A percentile compares a stretch with the other conserved stretches of the same genome.
These are phyloP conservation scores for Oncorhynchus gorbuscha DNA, from an alignment of 2,113 vertebrate genomes.

Conservation along the genomic window DNA sequence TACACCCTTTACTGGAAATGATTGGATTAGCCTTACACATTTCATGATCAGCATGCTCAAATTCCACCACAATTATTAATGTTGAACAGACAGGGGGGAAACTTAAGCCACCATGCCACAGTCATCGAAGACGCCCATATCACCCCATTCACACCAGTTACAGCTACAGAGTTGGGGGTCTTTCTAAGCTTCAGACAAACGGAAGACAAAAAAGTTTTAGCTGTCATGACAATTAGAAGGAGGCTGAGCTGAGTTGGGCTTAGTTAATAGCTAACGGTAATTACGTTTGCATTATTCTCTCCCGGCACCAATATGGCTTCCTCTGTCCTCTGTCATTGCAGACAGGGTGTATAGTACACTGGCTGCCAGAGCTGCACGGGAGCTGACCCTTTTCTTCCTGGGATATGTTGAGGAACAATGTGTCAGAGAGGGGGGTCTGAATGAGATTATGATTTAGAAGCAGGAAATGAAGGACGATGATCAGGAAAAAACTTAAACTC, in stretches of 20 bases:
- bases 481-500: neutral
- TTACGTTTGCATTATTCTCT: slow-evolving; percentile 72
- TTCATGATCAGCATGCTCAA: slow-evolving; percentile 63
- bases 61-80: slow-evolving; percentile 67
- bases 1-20: slow-evolving; percentile 57
- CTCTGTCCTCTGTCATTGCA: slow-evolving; percentile 44
- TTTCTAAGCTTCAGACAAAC: slow-evolving; percentile 46
- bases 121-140: slow-evolving; percentile 59
- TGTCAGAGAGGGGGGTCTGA: slow-evolving; percentile 27
- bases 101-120: slow-evolving; percentile 49
- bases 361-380: slow-evolving; percentile 42
- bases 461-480: slow-evolving; percentile 4
- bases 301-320: slow-evolving; percentile 45
- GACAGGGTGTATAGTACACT: slow-evolving; percentile 26
- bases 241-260: slow-evolving; percentile 63
- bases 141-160: slow-evolving; percentile 55
- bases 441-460: slow-evolving; percentile 23
- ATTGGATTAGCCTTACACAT: slow-evolving; percentile 63
- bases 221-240: slow-evolving; percentile 65
- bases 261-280: slow-evolving; percentile 74
- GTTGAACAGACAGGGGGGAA: slow-evolving; percentile 52
- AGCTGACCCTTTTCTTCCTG: slow-evolving; percentile 37
- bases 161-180: slow-evolving; percentile 44
- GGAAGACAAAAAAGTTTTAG: slow-evolving; percentile 52
- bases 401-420: slow-evolving; percentile 36